Percentiles rank a stretch among this genome's conserved stretches.
Conservation (phyloP, 2,888 invertebrate genomes). For the Folsomia manolachei region DNA sequence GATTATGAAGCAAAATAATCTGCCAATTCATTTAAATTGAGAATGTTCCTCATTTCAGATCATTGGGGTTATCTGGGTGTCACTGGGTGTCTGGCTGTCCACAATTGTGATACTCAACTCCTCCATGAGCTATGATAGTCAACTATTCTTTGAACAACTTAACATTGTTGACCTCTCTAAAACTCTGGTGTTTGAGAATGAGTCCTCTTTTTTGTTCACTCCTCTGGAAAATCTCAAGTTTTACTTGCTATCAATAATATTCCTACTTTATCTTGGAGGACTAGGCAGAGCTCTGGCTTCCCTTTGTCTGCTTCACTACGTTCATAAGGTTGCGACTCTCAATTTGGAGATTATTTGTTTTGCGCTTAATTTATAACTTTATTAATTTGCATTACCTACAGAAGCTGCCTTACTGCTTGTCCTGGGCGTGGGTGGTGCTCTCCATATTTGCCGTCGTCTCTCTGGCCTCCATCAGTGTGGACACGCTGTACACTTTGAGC, state of each 20-base stretch:
- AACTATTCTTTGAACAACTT: conserved; percentile 33
- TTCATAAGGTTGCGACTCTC: conserved; percentile 30
- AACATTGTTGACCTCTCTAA: not conserved
- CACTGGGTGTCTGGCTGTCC: conserved; percentile 29
- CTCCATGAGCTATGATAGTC: conserved; percentile 8
- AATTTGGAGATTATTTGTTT: too few relatives aligned
- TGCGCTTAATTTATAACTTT: too few relatives aligned
- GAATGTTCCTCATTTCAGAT: not conserved
- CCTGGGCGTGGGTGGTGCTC: conserved; percentile 26
- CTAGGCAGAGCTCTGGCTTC: conserved; percentile 24
- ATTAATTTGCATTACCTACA: too few relatives aligned
- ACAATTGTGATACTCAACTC: conserved; percentile 23
- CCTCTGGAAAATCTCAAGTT: conserved; percentile 33
- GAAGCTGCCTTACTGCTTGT: conserved; percentile 21
- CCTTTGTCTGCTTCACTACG: conserved; percentile 16
- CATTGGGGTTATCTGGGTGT: not conserved
- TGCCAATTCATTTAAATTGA: too few relatives aligned
- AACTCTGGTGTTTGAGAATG: conserved; percentile 27
- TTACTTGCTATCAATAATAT: conserved; percentile 26
- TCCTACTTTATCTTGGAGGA: conserved; percentile 31
- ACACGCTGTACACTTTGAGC: conserved; percentile 32
- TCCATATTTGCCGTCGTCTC: conserved; percentile 27
- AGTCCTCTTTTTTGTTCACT: conserved; percentile 29
- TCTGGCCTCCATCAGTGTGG: conserved; percentile 23
- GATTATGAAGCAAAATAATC: too few relatives aligned